phyloP scores from a whole-genome alignment of 2,113 vertebrate species.

The Chaetodon trifascialis region DNA sequence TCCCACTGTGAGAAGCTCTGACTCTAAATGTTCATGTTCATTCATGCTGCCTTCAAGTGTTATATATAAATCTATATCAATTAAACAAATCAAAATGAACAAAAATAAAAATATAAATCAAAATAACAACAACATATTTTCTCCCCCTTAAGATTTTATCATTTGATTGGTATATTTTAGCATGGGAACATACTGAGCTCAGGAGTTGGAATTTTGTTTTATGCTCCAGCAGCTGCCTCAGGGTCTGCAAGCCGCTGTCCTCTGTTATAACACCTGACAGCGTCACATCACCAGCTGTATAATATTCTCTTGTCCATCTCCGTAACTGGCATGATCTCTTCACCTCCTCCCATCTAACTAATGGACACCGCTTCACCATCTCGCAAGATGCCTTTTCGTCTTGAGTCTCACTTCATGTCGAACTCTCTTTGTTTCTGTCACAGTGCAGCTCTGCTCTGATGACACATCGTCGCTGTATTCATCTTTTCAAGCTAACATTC shows the following conservation, averaged over 20 bases:
- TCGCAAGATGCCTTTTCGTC: too few relatives aligned
- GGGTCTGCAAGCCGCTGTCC: neutral
- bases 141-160: too few relatives aligned
- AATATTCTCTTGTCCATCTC: neutral
- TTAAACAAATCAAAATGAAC: too few relatives aligned
- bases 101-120: too few relatives aligned
- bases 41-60: too few relatives aligned
- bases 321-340: too few relatives aligned
- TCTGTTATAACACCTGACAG: neutral
- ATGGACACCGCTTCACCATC: too few relatives aligned
- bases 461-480: neutral
- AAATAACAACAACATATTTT: too few relatives aligned
- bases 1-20: neutral
- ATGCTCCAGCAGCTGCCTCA: neutral
- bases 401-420: neutral
- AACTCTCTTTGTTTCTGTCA: neutral
- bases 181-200: neutral
- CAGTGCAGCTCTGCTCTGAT: neutral
- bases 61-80: too few relatives aligned
- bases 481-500: neutral
- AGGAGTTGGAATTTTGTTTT: too few relatives aligned
- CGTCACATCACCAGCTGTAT: neutral
- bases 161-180: too few relatives aligned
- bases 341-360: too few relatives aligned
- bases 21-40: neutral